Percentiles rank a stretch among this genome's conserved stretches.
Evolutionary conservation across 2,113 vertebrate genomes (phyloP).

Genomic region (Columba janthina): DNA sequence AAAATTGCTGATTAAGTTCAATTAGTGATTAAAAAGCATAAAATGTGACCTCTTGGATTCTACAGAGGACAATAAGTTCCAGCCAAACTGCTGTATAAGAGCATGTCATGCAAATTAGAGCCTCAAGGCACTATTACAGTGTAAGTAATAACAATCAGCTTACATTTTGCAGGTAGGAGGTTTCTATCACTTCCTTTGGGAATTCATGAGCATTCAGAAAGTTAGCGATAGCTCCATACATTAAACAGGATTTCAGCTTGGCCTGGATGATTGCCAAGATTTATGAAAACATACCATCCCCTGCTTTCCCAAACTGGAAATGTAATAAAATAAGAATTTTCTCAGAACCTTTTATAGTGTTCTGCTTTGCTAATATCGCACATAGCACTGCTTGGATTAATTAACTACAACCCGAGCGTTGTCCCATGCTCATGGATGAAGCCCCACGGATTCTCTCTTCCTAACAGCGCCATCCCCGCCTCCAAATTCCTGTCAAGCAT

Average conservation of each 20-base stretch:
- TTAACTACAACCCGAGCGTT: not conserved
- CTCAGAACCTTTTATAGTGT: not conserved
- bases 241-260: not conserved
- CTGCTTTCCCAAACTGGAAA: not conserved
- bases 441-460: not conserved
- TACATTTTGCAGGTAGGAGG: not conserved
- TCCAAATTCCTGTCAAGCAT: not conserved
- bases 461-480: not conserved
- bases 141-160: not conserved
- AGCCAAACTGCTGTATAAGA: not conserved
- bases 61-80: not conserved
- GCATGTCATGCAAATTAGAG: not conserved
- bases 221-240: not conserved
- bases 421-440: not conserved
- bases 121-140: not conserved
- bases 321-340: not conserved
- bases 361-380: not conserved
- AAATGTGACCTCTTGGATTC: not conserved
- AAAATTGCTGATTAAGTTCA: not conserved
- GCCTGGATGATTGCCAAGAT: not conserved
- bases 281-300: not conserved
- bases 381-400: not conserved
- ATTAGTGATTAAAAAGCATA: slow-evolving; percentile 15
- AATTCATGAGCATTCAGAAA: not conserved
- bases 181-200: not conserved